These are phyloP conservation scores for Mythimna vitellina DNA, from an alignment of 2,888 invertebrate genomes.

Conservation along the genomic window DNA sequence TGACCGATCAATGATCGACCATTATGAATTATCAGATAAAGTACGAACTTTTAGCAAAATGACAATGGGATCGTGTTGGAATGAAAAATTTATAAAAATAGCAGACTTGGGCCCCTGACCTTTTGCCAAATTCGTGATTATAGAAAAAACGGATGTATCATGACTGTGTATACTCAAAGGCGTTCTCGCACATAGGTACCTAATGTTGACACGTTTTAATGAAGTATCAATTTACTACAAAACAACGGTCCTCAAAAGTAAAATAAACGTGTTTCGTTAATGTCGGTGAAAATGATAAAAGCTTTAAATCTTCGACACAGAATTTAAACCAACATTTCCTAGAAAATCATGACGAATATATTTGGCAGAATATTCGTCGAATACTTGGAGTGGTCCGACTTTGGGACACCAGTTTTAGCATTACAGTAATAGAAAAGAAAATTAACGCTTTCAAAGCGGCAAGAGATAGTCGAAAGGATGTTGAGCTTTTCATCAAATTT, in stretches of 20 bases:
- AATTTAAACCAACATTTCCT: constrained; percentile 19
- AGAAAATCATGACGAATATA: constrained; percentile 22
- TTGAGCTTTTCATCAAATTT: constrained; percentile 82
- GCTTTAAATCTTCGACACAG: constrained; percentile 4
- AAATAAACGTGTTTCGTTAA: background rate
- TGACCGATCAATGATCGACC: no score
- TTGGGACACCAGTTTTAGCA: constrained; percentile 61
- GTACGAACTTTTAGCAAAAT: no score
- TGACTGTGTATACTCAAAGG: background rate
- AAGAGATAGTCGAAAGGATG: constrained; percentile 76
- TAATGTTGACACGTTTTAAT: constrained; percentile 12
- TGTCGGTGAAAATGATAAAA: constrained; percentile 1
- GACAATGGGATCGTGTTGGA: no score
- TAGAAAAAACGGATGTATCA: background rate
- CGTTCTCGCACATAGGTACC: background rate
- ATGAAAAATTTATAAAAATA: no score
- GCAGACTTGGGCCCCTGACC: no score
- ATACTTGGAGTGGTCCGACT: constrained; percentile 54
- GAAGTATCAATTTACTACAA: constrained; percentile 8
- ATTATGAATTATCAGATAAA: no score
- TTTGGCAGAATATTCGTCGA: constrained; percentile 21
- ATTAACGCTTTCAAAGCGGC: constrained; percentile 82
- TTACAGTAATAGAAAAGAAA: constrained; percentile 74
- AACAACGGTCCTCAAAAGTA: background rate
- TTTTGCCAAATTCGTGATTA: background rate